Evolutionary conservation across 2,113 vertebrate genomes (phyloP).

Genomic region (Holacanthus passer): DNA sequence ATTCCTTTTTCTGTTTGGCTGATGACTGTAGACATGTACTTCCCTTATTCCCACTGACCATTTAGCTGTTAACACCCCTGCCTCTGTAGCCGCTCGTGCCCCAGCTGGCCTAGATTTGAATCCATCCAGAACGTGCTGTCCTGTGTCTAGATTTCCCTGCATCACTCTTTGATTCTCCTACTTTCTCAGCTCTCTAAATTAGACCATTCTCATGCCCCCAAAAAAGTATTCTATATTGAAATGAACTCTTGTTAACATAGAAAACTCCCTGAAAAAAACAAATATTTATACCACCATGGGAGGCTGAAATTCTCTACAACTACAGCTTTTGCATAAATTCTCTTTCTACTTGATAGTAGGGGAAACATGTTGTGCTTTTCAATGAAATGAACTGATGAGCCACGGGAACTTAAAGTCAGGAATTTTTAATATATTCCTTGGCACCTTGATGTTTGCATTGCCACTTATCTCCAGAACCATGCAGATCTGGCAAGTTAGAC

Average conservation of each 20-base stretch:
- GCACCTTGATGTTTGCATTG: background rate
- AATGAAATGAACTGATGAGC: background rate
- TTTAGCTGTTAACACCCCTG: background rate
- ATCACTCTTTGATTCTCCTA: background rate
- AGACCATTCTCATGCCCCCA: background rate
- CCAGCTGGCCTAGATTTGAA: slow-evolving; percentile 45
- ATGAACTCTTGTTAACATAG: background rate
- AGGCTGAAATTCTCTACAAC: background rate
- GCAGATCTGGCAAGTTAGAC: background rate
- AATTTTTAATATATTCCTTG: background rate
- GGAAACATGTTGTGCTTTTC: background rate
- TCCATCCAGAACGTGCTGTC: slow-evolving; percentile 50
- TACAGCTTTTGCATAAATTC: background rate
- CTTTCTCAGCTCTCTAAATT: background rate
- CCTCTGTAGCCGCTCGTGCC: background rate
- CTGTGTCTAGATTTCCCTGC: background rate
- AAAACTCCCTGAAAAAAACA: background rate
- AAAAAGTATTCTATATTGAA: background rate
- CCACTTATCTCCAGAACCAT: background rate
- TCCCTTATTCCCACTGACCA: background rate
- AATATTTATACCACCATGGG: background rate
- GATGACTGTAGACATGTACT: slow-evolving; percentile 2
- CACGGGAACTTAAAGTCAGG: background rate
- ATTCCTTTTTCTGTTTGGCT: slow-evolving; percentile 8
- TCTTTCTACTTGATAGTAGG: background rate